A percentile compares a stretch with the other conserved stretches of the same genome.
Conservation (phyloP, 2,113 vertebrate species). For the Dicaeum eximium region DNA sequence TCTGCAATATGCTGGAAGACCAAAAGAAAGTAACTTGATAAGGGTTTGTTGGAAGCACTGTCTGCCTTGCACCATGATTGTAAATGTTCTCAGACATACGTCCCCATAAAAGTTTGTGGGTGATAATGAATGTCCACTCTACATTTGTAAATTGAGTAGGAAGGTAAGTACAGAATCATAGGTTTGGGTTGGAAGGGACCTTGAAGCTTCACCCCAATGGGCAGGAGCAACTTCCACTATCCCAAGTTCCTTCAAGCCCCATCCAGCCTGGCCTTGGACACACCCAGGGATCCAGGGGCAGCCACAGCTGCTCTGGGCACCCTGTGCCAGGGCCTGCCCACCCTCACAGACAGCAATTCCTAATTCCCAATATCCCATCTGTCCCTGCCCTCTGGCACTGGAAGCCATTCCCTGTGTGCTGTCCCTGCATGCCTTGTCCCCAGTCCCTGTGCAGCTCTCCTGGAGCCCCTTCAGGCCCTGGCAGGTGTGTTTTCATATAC, state of each 20-base stretch:
- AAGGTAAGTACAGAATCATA: background rate
- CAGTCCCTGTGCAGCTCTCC: background rate
- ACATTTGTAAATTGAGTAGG: background rate
- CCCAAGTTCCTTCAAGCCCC: accelerated
- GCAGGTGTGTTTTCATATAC: accelerated
- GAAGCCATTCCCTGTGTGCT: background rate
- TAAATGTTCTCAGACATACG: background rate
- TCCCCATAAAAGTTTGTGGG: background rate
- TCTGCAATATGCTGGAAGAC: background rate
- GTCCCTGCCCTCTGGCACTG: accelerated
- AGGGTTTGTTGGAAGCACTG: background rate
- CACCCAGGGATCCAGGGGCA: background rate
- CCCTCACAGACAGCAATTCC: accelerated
- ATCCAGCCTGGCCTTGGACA: accelerated
- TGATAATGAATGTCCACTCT: background rate
- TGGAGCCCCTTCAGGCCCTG: background rate
- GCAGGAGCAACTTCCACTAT: accelerated
- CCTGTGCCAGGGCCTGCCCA: background rate
- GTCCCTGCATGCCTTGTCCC: accelerated
- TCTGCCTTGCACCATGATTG: background rate
- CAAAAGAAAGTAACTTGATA: background rate
- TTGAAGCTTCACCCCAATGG: background rate
- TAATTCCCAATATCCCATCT: accelerated
- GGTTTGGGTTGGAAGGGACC: background rate
- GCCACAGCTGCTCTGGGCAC: background rate